Conservation (phyloP, 2,888 invertebrate genomes). For the Byasa hedistus region DNA sequence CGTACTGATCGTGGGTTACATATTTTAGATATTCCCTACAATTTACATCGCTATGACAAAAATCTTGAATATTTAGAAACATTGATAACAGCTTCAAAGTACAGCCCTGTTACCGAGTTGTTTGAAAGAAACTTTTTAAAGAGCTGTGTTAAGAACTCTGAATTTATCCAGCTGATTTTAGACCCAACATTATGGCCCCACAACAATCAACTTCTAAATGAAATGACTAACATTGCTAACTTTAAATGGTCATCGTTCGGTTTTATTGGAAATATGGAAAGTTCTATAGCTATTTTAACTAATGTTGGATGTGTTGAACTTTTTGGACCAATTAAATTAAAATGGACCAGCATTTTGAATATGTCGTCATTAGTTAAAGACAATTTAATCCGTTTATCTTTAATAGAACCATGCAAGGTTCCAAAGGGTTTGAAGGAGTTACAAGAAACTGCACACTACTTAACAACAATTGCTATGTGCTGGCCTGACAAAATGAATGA, state of each 20-base stretch:
- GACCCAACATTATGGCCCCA: constrained; percentile 65
- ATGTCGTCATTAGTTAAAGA: constrained; percentile 47
- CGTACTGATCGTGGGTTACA: constrained; percentile 54
- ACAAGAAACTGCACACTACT: constrained; percentile 45
- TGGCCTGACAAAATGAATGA: constrained; percentile 50
- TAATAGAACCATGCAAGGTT: constrained; percentile 28
- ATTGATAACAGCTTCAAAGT: constrained; percentile 47
- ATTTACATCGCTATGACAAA: constrained; percentile 57
- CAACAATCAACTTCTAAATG: constrained; percentile 50
- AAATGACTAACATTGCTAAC: constrained; percentile 48
- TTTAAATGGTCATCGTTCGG: constrained; percentile 59
- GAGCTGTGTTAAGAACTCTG: constrained; percentile 48
- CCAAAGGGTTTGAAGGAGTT: constrained; percentile 44
- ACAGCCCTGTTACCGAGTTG: constrained; percentile 50
- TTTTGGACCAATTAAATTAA: constrained; percentile 39
- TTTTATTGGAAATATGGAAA: constrained; percentile 43
- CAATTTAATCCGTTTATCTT: constrained; percentile 33
- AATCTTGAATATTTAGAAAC: constrained; percentile 51
- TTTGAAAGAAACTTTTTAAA: constrained; percentile 45
- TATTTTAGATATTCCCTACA: constrained; percentile 52
- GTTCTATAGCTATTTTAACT: constrained; percentile 56
- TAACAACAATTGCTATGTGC: constrained; percentile 55
- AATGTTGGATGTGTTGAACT: constrained; percentile 63
- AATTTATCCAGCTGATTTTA: constrained; percentile 57
- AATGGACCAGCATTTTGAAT: constrained; percentile 49